These are phyloP conservation scores for Morus bassanus DNA, from an alignment of 2,797 vertebrate genomes.

Conservation along the genomic window DNA sequence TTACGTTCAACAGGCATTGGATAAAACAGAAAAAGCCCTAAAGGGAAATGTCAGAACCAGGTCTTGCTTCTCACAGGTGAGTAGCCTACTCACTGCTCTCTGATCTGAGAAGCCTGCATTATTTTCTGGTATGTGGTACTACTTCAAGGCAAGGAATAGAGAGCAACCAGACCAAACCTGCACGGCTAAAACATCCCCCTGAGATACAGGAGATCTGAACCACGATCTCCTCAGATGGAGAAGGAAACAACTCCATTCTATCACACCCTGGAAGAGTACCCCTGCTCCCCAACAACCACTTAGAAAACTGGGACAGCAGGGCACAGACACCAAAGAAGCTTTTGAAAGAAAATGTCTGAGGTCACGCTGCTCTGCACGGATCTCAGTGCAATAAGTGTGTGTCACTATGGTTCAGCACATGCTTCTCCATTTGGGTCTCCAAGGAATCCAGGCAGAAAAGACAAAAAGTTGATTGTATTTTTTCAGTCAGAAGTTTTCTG, in stretches of 20 bases:
- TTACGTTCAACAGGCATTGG: neutral
- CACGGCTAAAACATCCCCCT: neutral
- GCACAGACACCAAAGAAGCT: neutral
- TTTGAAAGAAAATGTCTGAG: neutral
- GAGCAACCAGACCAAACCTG: neutral
- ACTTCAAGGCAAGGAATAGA: neutral
- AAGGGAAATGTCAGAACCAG: neutral
- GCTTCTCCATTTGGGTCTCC: neutral
- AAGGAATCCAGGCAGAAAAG: neutral
- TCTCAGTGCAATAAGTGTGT: fast-evolving
- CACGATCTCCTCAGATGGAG: neutral
- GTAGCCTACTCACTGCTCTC: neutral
- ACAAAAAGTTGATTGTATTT: neutral
- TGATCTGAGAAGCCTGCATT: neutral
- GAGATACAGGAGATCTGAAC: neutral
- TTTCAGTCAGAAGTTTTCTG: neutral
- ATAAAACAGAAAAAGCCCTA: neutral
- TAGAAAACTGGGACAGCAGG: neutral
- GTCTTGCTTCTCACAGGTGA: neutral
- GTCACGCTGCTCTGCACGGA: neutral
- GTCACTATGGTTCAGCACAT: neutral
- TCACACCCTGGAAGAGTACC: neutral
- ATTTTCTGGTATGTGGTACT: neutral
- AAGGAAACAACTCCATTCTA: neutral
- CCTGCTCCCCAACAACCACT: neutral